Evolutionary conservation across 1,140 invertebrate species (phyloP).

Genomic region (Wasmannia auropunctata): DNA sequence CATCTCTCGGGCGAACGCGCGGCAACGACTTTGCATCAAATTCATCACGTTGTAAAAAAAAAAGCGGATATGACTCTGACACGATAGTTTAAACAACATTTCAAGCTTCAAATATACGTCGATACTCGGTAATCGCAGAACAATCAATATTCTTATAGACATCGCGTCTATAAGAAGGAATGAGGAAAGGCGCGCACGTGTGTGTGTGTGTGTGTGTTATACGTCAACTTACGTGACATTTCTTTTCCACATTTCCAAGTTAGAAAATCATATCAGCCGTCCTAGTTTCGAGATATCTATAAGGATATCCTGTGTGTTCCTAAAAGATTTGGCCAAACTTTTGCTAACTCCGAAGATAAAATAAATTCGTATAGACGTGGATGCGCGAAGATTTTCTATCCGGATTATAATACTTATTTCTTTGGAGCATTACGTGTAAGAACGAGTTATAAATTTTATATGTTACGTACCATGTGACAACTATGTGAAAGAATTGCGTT

Average conservation of each 20-base stretch:
- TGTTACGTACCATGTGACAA: not conserved
- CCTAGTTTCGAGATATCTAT: slow-evolving; percentile 29
- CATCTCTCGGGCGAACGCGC: not conserved
- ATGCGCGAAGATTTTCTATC: not conserved
- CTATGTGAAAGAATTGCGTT: not conserved
- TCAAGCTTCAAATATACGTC: not conserved
- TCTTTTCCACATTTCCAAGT: not conserved
- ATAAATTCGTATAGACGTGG: slow-evolving; percentile 26
- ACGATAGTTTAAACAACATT: not conserved
- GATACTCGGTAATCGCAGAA: not conserved
- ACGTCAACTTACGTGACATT: slow-evolving; percentile 13
- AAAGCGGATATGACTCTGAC: not conserved
- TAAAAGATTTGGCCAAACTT: slow-evolving; percentile 40
- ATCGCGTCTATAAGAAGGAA: not conserved
- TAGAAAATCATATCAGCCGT: slow-evolving; percentile 36
- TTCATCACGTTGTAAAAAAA: not conserved
- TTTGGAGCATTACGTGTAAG: not conserved
- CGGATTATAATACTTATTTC: not conserved
- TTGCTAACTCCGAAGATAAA: slow-evolving; percentile 8
- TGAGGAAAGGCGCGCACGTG: not conserved
- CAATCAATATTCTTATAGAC: slow-evolving; percentile 24
- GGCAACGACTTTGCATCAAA: not conserved
- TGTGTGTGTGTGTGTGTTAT: no score
- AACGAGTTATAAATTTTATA: not conserved
- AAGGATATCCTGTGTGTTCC: slow-evolving; percentile 16